A percentile compares a stretch with the other conserved stretches of the same genome.
phyloP scores from a whole-genome alignment of 1,140 invertebrate species.

The Drosophila kurseongensis region DNA sequence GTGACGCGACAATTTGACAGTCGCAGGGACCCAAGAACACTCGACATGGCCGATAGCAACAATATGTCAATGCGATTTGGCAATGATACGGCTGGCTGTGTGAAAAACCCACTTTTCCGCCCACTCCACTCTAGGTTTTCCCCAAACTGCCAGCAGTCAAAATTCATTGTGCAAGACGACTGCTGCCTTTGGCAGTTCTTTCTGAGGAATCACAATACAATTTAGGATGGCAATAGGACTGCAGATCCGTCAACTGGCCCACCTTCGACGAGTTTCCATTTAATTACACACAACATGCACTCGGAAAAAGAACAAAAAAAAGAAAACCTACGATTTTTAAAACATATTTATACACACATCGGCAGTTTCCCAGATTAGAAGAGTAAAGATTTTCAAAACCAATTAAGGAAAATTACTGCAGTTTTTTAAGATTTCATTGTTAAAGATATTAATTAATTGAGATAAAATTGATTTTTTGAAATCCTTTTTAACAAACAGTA shows the following conservation, averaged over 20 bases:
- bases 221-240: slow-evolving; percentile 4
- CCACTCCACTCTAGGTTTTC: slow-evolving; percentile 3
- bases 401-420: too few relatives aligned
- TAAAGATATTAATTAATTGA: too few relatives aligned
- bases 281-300: slow-evolving; percentile 61
- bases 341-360: too few relatives aligned
- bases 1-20: slow-evolving; percentile 76
- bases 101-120: slow-evolving; percentile 7
- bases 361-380: too few relatives aligned
- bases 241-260: slow-evolving; percentile 6
- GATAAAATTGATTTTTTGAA: too few relatives aligned
- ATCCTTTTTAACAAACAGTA: too few relatives aligned
- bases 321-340: too few relatives aligned
- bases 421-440: too few relatives aligned
- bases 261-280: slow-evolving; percentile 65
- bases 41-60: slow-evolving; percentile 64
- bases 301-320: background rate
- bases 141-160: slow-evolving; percentile 46
- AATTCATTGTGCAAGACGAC: slow-evolving; percentile 63
- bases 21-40: slow-evolving; percentile 37
- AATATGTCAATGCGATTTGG: slow-evolving; percentile 79
- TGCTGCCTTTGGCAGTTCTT: slow-evolving; percentile 41
- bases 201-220: slow-evolving; percentile 26
- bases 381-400: too few relatives aligned
- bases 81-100: slow-evolving; percentile 49